Percentiles rank a stretch among this genome's conserved stretches.
phyloP scores from a whole-genome alignment of 2,113 vertebrate genomes.

The Aphelocoma coerulescens region DNA sequence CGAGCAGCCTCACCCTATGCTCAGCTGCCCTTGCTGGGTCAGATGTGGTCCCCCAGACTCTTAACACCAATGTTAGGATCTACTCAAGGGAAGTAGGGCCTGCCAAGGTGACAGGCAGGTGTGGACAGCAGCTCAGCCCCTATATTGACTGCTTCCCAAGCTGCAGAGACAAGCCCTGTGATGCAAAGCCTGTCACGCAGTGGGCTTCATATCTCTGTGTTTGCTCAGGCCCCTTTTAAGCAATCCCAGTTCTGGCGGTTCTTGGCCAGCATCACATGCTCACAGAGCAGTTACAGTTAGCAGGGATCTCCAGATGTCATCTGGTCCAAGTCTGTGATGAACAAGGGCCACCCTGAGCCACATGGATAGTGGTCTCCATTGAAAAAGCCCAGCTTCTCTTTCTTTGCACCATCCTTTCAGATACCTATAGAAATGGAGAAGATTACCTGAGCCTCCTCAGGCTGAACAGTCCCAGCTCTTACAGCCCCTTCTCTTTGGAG shows the following conservation, averaged over 20 bases:
- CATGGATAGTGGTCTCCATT: no score
- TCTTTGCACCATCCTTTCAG: neutral
- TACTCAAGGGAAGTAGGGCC: neutral
- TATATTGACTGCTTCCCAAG: neutral
- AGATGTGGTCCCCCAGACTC: rapidly evolving
- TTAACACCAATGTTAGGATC: neutral
- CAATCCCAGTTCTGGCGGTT: neutral
- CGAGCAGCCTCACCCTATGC: neutral
- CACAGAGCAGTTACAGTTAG: neutral
- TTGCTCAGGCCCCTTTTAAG: neutral
- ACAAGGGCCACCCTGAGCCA: neutral
- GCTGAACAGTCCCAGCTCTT: neutral
- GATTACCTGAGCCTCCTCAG: neutral
- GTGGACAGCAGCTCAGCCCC: neutral
- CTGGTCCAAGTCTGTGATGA: neutral
- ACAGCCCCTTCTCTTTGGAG: neutral
- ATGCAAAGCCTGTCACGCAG: neutral
- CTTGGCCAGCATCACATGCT: neutral
- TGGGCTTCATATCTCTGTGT: neutral
- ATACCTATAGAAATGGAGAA: neutral
- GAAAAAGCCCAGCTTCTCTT: neutral
- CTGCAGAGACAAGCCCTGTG: neutral
- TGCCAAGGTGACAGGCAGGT: neutral
- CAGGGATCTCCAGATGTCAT: neutral
- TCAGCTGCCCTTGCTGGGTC: neutral